A percentile compares a stretch with the other conserved stretches of the same genome.
Conservation (phyloP, 2,888 invertebrate genomes). For the Brachypalpus laphriformis region DNA sequence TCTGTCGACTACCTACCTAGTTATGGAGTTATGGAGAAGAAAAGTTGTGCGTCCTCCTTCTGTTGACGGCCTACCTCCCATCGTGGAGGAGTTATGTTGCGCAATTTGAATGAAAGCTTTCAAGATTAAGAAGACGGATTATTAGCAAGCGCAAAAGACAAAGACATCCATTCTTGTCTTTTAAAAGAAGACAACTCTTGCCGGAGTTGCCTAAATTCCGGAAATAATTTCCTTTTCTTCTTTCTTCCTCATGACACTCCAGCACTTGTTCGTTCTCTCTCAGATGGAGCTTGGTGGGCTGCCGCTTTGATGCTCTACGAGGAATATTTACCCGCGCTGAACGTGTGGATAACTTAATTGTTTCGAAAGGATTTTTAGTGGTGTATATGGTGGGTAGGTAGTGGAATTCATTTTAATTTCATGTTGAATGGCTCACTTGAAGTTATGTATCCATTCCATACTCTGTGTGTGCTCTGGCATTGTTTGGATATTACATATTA, state of each 20-base stretch:
- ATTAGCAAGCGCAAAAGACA: constrained; percentile 24
- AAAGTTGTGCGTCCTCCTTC: background rate
- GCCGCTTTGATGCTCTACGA: background rate
- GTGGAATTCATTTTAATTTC: constrained; percentile 52
- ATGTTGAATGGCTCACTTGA: constrained; percentile 34
- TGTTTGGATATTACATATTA: constrained; percentile 2
- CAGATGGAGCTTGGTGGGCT: background rate
- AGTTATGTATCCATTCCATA: constrained; percentile 15
- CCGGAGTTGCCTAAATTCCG: constrained; percentile 41
- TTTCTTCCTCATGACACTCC: background rate
- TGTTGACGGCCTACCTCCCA: background rate
- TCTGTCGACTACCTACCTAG: background rate
- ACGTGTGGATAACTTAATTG: constrained; percentile 37
- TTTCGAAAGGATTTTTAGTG: constrained; percentile 14
- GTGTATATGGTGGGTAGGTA: background rate
- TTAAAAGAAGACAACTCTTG: background rate
- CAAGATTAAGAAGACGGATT: constrained; percentile 19
- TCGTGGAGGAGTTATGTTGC: background rate
- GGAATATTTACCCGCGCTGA: constrained; percentile 1
- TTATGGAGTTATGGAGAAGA: background rate
- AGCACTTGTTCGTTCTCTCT: background rate
- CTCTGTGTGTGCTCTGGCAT: background rate
- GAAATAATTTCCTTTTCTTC: constrained; percentile 32
- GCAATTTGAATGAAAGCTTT: constrained; percentile 23
- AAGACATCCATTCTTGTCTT: constrained; percentile 19